phyloP scores from a whole-genome alignment of 2,113 vertebrate genomes.

The Irena cyanogastra region DNA sequence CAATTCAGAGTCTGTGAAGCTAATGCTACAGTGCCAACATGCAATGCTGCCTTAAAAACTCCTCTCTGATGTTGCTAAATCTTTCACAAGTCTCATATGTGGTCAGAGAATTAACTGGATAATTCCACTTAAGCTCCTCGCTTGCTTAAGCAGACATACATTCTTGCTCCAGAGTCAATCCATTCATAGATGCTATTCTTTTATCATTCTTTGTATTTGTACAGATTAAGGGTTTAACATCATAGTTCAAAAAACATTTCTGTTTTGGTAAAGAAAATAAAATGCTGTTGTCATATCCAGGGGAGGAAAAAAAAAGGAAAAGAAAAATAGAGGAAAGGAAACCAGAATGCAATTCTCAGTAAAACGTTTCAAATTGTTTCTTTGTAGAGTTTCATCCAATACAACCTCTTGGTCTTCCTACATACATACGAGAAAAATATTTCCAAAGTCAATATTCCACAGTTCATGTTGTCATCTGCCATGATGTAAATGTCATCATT shows the following conservation, averaged over 20 bases:
- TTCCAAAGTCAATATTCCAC: not conserved
- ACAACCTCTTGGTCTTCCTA: not conserved
- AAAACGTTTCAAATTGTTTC: not conserved
- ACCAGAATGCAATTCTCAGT: not conserved
- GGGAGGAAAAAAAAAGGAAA: not conserved
- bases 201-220: not conserved
- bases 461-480: not conserved
- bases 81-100: not conserved
- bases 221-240: not conserved
- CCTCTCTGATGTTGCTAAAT: not conserved
- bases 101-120: constrained; percentile 26
- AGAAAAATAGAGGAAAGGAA: not conserved
- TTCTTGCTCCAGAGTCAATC: not conserved
- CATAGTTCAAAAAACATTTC: not conserved
- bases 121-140: not conserved
- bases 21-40: not conserved
- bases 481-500: not conserved
- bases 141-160: not conserved
- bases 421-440: not conserved
- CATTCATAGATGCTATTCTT: not conserved
- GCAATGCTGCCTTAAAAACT: not conserved
- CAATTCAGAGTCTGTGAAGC: not conserved
- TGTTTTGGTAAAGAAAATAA: not conserved
- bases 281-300: not conserved
- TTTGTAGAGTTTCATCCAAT: not conserved